A percentile compares a stretch with the other conserved stretches of the same genome.
These are phyloP conservation scores for Meteorus sp. DNA, from an alignment of 1,140 invertebrate genomes.

Conservation along the genomic window DNA sequence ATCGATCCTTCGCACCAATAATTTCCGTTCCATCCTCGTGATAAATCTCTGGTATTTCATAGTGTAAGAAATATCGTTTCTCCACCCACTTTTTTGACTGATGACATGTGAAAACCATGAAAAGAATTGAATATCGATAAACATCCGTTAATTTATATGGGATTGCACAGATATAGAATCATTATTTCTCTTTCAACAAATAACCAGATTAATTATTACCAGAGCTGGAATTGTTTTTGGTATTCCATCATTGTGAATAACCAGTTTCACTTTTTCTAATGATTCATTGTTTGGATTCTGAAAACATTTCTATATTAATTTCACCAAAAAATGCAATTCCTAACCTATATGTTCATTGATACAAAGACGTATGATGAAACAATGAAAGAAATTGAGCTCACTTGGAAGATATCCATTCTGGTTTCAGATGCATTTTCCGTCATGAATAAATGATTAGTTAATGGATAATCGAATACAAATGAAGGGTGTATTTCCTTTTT, in stretches of 20 bases:
- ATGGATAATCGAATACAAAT: too few species aligned
- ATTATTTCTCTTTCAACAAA: conserved; percentile 10
- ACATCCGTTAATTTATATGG: not conserved
- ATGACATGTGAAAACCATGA: conserved; percentile 28
- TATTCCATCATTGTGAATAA: conserved; percentile 38
- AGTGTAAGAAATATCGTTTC: conserved; percentile 47
- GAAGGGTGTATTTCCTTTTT: too few species aligned
- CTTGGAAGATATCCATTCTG: not conserved
- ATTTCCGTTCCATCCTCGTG: conserved; percentile 45
- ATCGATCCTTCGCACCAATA: conserved; percentile 60
- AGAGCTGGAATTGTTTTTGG: conserved; percentile 39
- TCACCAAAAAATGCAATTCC: not conserved
- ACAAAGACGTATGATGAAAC: too few species aligned
- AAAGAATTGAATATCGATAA: conserved; percentile 11
- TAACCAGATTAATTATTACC: conserved; percentile 33
- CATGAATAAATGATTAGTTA: too few species aligned
- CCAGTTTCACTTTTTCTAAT: conserved; percentile 42
- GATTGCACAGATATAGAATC: not conserved
- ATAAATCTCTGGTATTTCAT: conserved; percentile 45
- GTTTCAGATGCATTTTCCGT: not conserved
- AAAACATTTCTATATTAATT: conserved; percentile 5
- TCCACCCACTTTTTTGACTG: conserved; percentile 52
- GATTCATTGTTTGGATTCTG: conserved; percentile 46
- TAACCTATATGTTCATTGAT: too few species aligned
- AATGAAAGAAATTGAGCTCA: not conserved